Base-by-base conservation (phyloP, 2,888 invertebrate species). In the Noctuana brunneofusca region DNA sequence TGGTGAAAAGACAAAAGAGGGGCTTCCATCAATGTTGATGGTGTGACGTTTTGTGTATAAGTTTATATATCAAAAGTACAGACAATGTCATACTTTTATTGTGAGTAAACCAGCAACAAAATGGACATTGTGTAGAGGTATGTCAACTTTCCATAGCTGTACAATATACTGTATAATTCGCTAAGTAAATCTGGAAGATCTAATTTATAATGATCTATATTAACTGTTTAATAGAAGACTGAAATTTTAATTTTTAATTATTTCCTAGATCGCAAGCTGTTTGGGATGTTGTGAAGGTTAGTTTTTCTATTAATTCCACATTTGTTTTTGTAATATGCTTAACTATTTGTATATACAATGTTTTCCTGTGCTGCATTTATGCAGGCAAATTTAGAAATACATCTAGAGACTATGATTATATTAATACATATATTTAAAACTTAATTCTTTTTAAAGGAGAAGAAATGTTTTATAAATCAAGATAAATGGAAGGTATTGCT, bases 151-250 rank as follows among this genome's bases (percentile, higher is more conserved):
- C 68, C 72, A 66, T 68, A 71, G 65, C 72, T 87, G 87, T 88
- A 88, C 80, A 87, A 83, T n/a, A n/a, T n/a, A 86, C 72, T 87
- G 84, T 87, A 86, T 78, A 60, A 80, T 81, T 80, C 73, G 76
- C 49, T 48, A 66, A 82, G 78, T 83, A 83, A 82, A 83, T 84
- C 76, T 68, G 73, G 56, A 76, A 75, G 83, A 86, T 87, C 82
- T 86, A 77, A 84, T 78, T 74, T 81, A 74, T 77, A 77, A 76
- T 70, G 73, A 84, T 86, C 81, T 84, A 81, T 71, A 63, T 76
- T 75, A 79, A 85, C 84, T 86, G 82, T 83, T 81, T 83, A 83
- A 87, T 88, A 86, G 87, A 89, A 89, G 89, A 89, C 89, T 89
- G 89, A 89, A 78, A 81, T 78, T 80, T 79, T 84, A 81, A 80